Evolutionary conservation across 1,140 invertebrate species (phyloP), one percentile per base, ranked within the genome.

Genomic region (Panonychus citri): DNA sequence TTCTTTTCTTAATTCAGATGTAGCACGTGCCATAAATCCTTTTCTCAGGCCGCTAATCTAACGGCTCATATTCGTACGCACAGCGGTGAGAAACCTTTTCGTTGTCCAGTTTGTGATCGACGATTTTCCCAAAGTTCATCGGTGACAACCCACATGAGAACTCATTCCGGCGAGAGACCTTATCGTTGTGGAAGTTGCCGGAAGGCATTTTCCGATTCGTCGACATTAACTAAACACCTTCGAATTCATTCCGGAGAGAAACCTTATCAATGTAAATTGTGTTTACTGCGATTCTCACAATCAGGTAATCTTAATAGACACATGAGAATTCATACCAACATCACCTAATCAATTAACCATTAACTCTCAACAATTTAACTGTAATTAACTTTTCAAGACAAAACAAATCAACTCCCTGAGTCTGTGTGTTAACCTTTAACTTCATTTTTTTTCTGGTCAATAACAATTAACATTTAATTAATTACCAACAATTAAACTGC

Each of bases 251-350:
- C 83, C 39, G 93, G 93, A 40, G 86, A 93, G 34, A 84, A 88
- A 65, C 86, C 93, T 58, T 89, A 85, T 69, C 78, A 82, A 54
- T 95, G 91, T 67, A 79, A 85, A 54, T 76, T 90, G 13, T 95
- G 89, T 70, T 73, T 88, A 57, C 74, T 91, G 39, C 78, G 87
- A 64, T 98, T 98, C 69, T 94, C 89, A 7, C 93, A 98, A 68
- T 95, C 89, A 50, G 93, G 94, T 43, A 98, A 97, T 72, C 76
- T 97, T 24, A 97, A 98, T 73, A 78, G 94, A 64, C 94, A 99
- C 70, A 97, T 98, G 93, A 76, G 91, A 62, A 90, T 98, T 15
- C 94, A 99, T 58, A 7, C 49, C 17, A 51, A 51, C 27, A 26
- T 51, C 10, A 51, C 17, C 25, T 51, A 27, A 51, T 21, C 7